phyloP scores from a whole-genome alignment of 2,888 invertebrate species.

The Oxyteleia sp. region DNA sequence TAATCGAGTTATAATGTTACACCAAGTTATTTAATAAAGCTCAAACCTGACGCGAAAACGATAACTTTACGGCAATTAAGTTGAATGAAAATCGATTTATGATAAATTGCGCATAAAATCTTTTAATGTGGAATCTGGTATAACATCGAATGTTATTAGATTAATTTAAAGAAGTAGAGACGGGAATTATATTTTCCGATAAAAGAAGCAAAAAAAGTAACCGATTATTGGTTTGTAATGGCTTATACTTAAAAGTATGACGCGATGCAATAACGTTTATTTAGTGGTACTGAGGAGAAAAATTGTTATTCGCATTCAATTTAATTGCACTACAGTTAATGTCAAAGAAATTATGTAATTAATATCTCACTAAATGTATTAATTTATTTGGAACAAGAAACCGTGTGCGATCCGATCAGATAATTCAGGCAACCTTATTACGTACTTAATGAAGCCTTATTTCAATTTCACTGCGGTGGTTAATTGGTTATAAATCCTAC shows the following conservation, averaged over 20 bases:
- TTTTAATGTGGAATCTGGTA: conserved; percentile 43
- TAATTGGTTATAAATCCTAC: too few species aligned
- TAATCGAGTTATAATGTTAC: conserved; percentile 62
- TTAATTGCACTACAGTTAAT: too few species aligned
- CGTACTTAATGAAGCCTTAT: too few species aligned
- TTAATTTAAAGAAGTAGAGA: conserved; percentile 46
- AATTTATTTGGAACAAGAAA: too few species aligned
- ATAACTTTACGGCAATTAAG: conserved; percentile 68
- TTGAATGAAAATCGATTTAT: conserved; percentile 64
- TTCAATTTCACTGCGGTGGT: too few species aligned
- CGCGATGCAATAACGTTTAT: too few species aligned
- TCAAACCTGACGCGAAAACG: conserved; percentile 70
- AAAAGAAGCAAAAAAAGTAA: neutral
- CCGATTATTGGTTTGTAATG: neutral
- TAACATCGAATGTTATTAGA: conserved; percentile 55
- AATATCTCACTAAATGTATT: too few species aligned
- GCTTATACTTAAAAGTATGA: too few species aligned
- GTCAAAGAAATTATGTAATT: too few species aligned
- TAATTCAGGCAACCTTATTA: neutral
- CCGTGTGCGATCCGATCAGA: too few species aligned
- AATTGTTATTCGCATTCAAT: too few species aligned
- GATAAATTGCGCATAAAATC: conserved; percentile 71
- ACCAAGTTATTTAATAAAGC: conserved; percentile 69
- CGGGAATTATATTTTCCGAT: conserved; percentile 18
- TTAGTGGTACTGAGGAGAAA: too few species aligned